Percentiles rank a stretch among this genome's conserved stretches.
Conservation (phyloP, 2,888 invertebrate genomes). For the Lithophane leautieri region DNA sequence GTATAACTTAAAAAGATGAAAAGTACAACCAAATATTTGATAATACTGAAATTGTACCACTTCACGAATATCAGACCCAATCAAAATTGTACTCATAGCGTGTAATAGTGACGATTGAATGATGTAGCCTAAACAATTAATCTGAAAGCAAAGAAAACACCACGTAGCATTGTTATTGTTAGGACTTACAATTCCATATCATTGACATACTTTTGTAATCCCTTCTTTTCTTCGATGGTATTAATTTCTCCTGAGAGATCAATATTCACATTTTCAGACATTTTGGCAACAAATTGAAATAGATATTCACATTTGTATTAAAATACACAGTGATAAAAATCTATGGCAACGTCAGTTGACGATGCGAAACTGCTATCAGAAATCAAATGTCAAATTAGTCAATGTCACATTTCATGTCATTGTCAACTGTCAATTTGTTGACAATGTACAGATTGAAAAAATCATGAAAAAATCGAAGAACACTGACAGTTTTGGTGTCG, state of each 20-base stretch:
- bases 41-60: not conserved
- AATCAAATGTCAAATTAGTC: conserved; percentile 1
- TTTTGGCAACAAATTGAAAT: conserved; percentile 63
- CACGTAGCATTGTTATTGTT: conserved; percentile 77
- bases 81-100: conserved; percentile 19
- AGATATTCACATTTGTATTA: conserved; percentile 7
- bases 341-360: conserved; percentile 3
- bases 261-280: conserved; percentile 88
- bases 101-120: conserved; percentile 53
- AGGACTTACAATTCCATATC: conserved; percentile 87
- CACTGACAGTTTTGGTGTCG: too few relatives aligned
- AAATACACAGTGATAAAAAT: not conserved
- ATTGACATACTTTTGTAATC: conserved; percentile 89
- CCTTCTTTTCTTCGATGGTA: conserved; percentile 84
- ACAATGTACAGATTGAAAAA: too few relatives aligned
- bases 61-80: conserved; percentile 6
- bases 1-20: not conserved
- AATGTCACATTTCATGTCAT: conserved; percentile 9
- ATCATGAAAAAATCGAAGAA: too few relatives aligned
- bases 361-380: not conserved
- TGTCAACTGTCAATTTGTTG: not conserved
- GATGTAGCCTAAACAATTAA: conserved; percentile 46
- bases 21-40: not conserved
- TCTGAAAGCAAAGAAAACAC: conserved; percentile 66
- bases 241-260: conserved; percentile 88